Evolutionary conservation across 2,797 vertebrate species (phyloP).

Genomic region (Ptychadena robeensis): DNA sequence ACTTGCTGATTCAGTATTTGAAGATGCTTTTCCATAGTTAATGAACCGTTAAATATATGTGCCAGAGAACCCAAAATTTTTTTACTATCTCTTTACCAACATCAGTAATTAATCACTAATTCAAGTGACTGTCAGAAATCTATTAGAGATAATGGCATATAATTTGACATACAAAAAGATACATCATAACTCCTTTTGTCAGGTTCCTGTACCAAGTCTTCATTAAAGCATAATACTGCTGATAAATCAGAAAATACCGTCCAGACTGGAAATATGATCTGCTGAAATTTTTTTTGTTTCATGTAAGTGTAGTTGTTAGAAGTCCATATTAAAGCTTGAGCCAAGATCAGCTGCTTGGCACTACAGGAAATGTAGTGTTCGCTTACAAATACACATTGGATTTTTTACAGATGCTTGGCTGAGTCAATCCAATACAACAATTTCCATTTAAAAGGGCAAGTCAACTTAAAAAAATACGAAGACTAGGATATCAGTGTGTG

Average conservation of each 20-base stretch:
- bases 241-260: background rate
- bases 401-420: background rate
- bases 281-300: background rate
- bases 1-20: background rate
- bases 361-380: conserved; percentile 8
- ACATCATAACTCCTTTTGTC: background rate
- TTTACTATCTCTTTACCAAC: conserved; percentile 7
- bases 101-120: too few species aligned
- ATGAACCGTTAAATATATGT: conserved; percentile 6
- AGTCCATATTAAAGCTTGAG: background rate
- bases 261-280: background rate
- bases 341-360: conserved; percentile 1
- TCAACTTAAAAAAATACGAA: background rate
- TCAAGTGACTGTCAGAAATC: background rate
- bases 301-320: background rate
- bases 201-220: background rate
- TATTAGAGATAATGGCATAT: background rate
- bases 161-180: background rate
- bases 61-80: background rate
- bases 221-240: background rate
- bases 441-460: background rate
- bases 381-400: conserved; percentile 9
- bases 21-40: background rate
- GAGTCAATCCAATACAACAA: background rate
- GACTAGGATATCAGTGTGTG: background rate